Evolutionary conservation across 2,797 vertebrate species (phyloP).

Genomic region (Crypturellus tataupa): DNA sequence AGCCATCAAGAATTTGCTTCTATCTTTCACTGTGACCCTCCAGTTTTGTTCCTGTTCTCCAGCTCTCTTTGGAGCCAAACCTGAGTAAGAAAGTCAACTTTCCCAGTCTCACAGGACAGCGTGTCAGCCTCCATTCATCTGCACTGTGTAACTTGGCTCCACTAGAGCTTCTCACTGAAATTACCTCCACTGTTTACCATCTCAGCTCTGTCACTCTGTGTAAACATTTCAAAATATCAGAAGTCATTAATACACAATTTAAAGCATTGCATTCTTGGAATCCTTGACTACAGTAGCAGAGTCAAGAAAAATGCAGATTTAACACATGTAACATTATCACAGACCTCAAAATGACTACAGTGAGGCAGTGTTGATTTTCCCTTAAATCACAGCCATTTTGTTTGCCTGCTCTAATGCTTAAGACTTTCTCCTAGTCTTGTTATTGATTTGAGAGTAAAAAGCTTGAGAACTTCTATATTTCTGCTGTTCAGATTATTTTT

Average conservation of each 20-base stretch:
- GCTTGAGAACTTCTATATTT: neutral
- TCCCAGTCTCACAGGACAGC: fast-evolving
- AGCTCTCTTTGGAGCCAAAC: neutral
- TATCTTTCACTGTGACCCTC: neutral
- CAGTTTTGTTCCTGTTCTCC: neutral
- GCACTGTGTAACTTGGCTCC: neutral
- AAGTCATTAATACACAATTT: neutral
- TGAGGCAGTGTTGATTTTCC: neutral
- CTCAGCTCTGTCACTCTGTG: neutral
- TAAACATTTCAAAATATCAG: slow-evolving; percentile 8
- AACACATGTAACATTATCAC: neutral
- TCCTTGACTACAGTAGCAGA: neutral
- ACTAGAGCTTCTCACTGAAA: neutral
- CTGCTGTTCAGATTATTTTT: neutral
- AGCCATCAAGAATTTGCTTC: slow-evolving; percentile 56
- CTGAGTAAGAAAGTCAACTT: neutral
- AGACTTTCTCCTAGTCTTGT: neutral
- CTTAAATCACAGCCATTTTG: neutral
- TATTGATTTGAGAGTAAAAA: neutral
- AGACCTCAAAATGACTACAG: neutral
- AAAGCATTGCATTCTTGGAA: neutral
- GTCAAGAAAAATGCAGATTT: neutral
- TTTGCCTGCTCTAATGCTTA: neutral
- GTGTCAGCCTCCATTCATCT: neutral
- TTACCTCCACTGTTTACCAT: neutral